Evolutionary conservation across 2,113 vertebrate species (phyloP), one percentile per base, ranked within the genome.

Genomic region (Eurystomus gularis): DNA sequence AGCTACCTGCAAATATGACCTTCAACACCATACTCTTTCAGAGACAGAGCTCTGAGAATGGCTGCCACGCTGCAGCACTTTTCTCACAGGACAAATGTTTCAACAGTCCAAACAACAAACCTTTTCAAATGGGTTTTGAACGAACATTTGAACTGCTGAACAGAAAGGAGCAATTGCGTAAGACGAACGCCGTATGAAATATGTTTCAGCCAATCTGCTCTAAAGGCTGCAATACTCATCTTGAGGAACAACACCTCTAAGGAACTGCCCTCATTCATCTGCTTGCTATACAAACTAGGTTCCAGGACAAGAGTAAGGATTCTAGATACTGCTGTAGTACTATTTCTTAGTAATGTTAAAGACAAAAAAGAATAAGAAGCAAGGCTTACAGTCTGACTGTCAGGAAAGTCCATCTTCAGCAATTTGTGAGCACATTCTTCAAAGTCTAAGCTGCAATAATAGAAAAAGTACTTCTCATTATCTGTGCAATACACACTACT

Each of bases 401-500:
- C 99, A 4, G 99, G 99, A 90, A 99, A 99, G 71, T 99, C 99
- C 99, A 99, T 99, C 98, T 99, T 99, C 93, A 99, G 98, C 94
- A 99, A 95, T 93, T 99, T 99, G 96, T 99, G 99, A 83, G 99
- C 99, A 51, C 99, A 99, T 97, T 99, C 99, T 97, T 99, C 99
- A 97, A 99, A 99, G 97, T 99, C 99, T 98, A 99, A 99, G 97
- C 99, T 99, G 97, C 55, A 88, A 93, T 88, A 80, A 97, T 3
- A 97, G 93, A 93, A 94, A 75, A 81, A 69, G 44, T 20, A 55
- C 6, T 65, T 78, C 37, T 91, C 35, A 83, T 62, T 79, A 91
- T 61, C 42, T 42, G 17, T 68, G 49, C 35, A 54, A 61, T 35
- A 78, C 16, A 89, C 0, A 1, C 21, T 40, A 58, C 0, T 1